Evolutionary conservation across 2,797 vertebrate genomes (phyloP).

Genomic region (Molossus alvarezi): DNA sequence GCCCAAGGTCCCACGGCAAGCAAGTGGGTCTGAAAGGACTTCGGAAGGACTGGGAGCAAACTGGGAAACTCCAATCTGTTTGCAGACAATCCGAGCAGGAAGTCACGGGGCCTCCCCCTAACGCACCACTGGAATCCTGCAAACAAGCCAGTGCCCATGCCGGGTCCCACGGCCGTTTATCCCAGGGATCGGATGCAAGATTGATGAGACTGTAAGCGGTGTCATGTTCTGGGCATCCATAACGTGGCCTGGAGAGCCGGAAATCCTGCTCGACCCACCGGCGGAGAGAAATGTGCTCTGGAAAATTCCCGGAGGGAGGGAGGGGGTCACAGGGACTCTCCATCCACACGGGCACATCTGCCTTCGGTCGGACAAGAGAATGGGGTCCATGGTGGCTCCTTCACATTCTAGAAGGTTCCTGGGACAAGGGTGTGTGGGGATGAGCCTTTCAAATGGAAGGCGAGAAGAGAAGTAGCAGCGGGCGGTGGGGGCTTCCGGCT

Average conservation of each 20-base stretch:
- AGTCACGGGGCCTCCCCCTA: neutral
- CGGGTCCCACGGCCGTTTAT: fast-evolving
- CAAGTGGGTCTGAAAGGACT: neutral
- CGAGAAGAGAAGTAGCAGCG: neutral
- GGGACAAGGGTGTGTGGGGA: neutral
- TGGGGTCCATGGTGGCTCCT: neutral
- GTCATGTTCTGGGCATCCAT: slow-evolving; percentile 43
- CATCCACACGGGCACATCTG: neutral
- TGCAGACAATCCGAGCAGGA: neutral
- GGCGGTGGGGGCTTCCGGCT: neutral
- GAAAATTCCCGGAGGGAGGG: slow-evolving; percentile 78
- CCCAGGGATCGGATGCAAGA: neutral
- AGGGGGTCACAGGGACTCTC: slow-evolving; percentile 48
- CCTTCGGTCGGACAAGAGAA: neutral
- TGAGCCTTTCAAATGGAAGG: neutral
- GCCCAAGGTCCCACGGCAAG: neutral
- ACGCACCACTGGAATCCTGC: neutral
- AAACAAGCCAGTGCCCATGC: neutral
- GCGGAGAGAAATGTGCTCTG: slow-evolving; percentile 74
- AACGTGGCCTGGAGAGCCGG: slow-evolving; percentile 65
- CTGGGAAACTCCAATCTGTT: neutral
- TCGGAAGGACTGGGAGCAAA: neutral
- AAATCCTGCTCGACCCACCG: slow-evolving; percentile 74
- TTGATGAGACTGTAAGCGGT: slow-evolving; percentile 19
- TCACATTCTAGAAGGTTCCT: slow-evolving; percentile 62